Evolutionary conservation across 2,797 vertebrate genomes (phyloP), one percentile per base, ranked within the genome.

Genomic region (Platalea minor): DNA sequence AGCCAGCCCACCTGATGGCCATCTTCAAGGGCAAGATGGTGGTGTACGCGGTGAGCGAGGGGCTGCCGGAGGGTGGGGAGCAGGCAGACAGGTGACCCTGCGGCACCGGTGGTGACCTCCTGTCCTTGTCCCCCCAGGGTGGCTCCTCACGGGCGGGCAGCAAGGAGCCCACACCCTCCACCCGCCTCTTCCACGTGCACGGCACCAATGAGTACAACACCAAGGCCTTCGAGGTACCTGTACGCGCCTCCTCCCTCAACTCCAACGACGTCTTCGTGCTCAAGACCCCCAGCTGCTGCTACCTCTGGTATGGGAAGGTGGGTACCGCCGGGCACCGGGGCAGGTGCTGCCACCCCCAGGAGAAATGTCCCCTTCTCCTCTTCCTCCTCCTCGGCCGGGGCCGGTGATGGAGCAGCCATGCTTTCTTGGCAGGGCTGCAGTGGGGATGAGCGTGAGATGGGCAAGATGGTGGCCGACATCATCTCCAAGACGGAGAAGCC

Each of bases 281-380:
- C 75, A 99, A 98, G 96, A 98, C 98, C 3, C 97, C 97, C 14
- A 97, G 95, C 53, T 97, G 96, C 93, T 99, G 98, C 96, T 99
- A 98, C 95, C 97, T 99, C 93, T 99, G 99, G 99, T 99, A 97
- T 45, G 99, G 99, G 56, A 99, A 99, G 98, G 98, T 99, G 86
- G 53, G 98, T 95, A 95, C 12, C 0, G 11, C n/a, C 0, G 0
- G 28, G 37, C 13, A 29, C 11, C 1, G 1, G 8, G 1, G 3
- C 14, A 35, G 15, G 43, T 43, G 64, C 29, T 15, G 24, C 23
- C 53, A n/a, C 29, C 41, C 45, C 24, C 5, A 3, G 21, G 7
- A 79, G 15, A 29, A 37, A 16, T 5, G 9, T 43, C 33, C 43
- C n/a, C 21, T 7, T 14, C 41, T 79, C 39, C 29, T 67, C 28